These are phyloP conservation scores for Ophioninae sp. DNA, from an alignment of 2,888 invertebrate genomes.

Conservation along the genomic window DNA sequence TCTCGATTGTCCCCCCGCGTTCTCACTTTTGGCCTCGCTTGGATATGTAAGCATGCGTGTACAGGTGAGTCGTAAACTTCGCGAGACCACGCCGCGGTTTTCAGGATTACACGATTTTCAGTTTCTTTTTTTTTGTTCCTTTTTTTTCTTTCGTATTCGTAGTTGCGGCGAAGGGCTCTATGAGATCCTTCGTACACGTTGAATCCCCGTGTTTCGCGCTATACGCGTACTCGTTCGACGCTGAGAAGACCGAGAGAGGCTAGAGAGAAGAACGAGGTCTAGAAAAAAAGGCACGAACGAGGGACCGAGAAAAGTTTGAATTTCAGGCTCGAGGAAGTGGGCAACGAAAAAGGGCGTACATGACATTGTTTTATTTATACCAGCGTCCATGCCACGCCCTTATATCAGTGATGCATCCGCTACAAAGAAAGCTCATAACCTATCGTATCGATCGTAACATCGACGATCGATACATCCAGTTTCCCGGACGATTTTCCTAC, in stretches of 20 bases:
- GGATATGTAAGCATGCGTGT: not conserved
- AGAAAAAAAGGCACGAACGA: conserved; percentile 35
- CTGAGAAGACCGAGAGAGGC: conserved; percentile 51
- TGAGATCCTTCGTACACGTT: not conserved
- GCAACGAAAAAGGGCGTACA: conserved; percentile 24
- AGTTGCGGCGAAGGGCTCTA: conserved; percentile 29
- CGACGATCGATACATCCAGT: no score
- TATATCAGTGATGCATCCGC: conserved; percentile 53
- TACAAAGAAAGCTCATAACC: no score
- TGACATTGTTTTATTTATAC: not conserved
- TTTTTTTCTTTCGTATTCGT: not conserved
- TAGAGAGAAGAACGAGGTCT: conserved; percentile 47
- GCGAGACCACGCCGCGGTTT: not conserved
- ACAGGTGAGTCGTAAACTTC: not conserved
- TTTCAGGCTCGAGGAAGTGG: not conserved
- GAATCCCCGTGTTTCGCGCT: conserved; percentile 52
- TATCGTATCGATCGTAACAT: no score
- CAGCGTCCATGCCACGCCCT: conserved; percentile 59
- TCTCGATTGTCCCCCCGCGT: not conserved
- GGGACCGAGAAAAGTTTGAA: not conserved
- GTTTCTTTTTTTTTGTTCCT: not conserved
- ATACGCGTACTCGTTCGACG: conserved; percentile 47
- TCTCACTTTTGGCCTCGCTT: not conserved
- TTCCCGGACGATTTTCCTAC: no score
- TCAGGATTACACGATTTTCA: not conserved